Base-by-base conservation (phyloP, 2,888 invertebrate species). In the Cosmia trapezina region DNA sequence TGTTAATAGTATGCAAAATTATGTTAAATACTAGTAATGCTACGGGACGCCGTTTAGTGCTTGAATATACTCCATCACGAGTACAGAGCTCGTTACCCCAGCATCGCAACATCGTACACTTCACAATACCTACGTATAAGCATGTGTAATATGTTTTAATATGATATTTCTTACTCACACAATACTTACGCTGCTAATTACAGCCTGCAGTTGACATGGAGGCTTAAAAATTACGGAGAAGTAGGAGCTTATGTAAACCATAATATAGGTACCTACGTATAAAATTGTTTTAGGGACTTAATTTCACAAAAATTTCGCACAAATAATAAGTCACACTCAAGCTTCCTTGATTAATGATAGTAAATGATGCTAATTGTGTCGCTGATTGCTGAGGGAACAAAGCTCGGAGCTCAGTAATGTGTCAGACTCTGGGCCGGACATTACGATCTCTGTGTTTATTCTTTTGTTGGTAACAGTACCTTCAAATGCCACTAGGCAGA, bases 341-440 rank as follows among this genome's bases (percentile, higher is more conserved):
- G 67, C 70, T 63, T 67, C 60, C 59, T 51, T 82, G 76, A 80
- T 85, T 83, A 65, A 83, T 85, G 64, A 80, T 65, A 63, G 82
- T 72, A 78, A 84, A 78, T 83, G 73, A 73, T 75, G 78, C 76
- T 84, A 83, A 85, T 86, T 84, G 73, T 76, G 76, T 67, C 70
- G 22, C 75, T 78, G 76, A 80, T 83, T 76, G 76, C 70, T 61
- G 47, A 54, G 67, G 53, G 59, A 78, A 82, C 77, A 76, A 84
- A 77, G 80, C 80, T 72, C 17, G 43, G 63, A 74, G 64, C 65
- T 83, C 79, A 77, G 76, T 83, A 70, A 75, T 78, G 66, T 69
- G 37, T 57, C 62, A 69, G 66, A 56, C 65, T 43, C 66, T 33
- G 70, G 60, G 63, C 68, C 67, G 83, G 80, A 73, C 72, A 64